Conservation (phyloP, 2,797 vertebrate genomes). For the Dromococcyx pavoninus region DNA sequence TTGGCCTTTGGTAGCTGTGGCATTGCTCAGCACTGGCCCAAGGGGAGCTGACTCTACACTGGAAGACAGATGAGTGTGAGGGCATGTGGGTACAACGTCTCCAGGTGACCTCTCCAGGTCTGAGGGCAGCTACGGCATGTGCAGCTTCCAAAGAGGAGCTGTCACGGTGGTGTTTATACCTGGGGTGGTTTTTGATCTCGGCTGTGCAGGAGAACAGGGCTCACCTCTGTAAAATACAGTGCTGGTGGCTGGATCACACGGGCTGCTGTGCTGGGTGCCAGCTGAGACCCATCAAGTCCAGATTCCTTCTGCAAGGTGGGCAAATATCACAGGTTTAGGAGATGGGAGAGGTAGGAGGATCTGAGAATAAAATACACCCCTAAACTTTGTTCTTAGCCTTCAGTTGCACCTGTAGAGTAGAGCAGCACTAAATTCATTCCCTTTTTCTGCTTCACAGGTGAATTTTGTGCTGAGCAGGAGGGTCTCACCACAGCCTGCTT, state of each 20-base stretch:
- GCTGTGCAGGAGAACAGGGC: neutral
- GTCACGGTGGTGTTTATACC: neutral
- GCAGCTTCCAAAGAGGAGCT: neutral
- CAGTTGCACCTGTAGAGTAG: neutral
- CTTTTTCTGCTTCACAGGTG: neutral
- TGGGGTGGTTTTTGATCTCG: neutral
- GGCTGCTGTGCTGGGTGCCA: neutral
- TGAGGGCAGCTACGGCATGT: neutral
- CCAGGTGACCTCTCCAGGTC: fast-evolving
- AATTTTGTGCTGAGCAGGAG: neutral
- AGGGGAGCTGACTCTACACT: neutral
- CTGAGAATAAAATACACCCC: neutral
- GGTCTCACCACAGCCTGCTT: neutral
- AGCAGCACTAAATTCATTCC: neutral
- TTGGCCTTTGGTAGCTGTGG: neutral
- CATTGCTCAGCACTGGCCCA: neutral
- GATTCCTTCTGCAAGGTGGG: neutral
- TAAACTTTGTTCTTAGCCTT: neutral
- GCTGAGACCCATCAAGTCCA: neutral
- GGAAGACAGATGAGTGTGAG: fast-evolving
- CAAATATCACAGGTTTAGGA: neutral
- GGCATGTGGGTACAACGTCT: fast-evolving
- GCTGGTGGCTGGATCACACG: neutral
- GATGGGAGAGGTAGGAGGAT: neutral
- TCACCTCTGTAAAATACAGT: fast-evolving